These are phyloP conservation scores for Drosophila falleni DNA, from an alignment of 2,888 invertebrate genomes.

Conservation along the genomic window DNA sequence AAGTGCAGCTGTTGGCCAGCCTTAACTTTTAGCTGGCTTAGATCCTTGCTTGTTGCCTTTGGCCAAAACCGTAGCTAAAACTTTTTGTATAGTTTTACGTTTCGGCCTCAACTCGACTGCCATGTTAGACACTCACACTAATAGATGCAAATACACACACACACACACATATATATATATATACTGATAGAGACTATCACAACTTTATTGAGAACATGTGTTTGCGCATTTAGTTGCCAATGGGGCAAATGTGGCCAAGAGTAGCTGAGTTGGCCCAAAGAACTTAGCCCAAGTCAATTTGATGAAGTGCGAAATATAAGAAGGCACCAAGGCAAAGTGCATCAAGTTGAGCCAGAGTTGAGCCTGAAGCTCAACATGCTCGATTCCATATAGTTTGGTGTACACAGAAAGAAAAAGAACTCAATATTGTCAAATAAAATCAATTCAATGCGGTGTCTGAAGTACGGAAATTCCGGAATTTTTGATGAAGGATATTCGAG, in stretches of 20 bases:
- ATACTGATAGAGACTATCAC: constrained; percentile 24
- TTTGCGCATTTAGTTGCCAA: constrained; percentile 72
- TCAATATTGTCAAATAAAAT: too few species aligned
- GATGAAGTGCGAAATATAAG: constrained; percentile 61
- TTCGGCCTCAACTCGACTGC: constrained; percentile 20
- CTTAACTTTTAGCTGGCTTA: constrained; percentile 52
- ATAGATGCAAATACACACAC: constrained; percentile 68
- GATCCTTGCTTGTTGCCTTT: constrained; percentile 41
- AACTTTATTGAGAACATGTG: constrained; percentile 69
- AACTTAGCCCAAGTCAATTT: constrained; percentile 64
- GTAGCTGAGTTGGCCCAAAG: background rate
- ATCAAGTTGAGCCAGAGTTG: constrained; percentile 12
- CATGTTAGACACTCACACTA: constrained; percentile 61
- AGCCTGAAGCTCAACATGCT: constrained; percentile 2
- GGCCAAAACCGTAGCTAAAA: constrained; percentile 55
- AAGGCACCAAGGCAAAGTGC: constrained; percentile 12
- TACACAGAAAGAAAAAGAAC: too few species aligned
- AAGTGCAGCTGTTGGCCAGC: constrained; percentile 48
- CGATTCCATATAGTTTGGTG: background rate
- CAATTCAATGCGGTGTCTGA: too few species aligned
- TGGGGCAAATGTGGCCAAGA: constrained; percentile 8
- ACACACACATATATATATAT: constrained; percentile 26
- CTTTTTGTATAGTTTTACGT: constrained; percentile 68
- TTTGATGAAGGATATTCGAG: too few species aligned
- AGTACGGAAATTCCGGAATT: too few species aligned